Evolutionary conservation across 2,888 invertebrate genomes (phyloP), one percentile per base, ranked within the genome.

Genomic region (Belgica antarctica): DNA sequence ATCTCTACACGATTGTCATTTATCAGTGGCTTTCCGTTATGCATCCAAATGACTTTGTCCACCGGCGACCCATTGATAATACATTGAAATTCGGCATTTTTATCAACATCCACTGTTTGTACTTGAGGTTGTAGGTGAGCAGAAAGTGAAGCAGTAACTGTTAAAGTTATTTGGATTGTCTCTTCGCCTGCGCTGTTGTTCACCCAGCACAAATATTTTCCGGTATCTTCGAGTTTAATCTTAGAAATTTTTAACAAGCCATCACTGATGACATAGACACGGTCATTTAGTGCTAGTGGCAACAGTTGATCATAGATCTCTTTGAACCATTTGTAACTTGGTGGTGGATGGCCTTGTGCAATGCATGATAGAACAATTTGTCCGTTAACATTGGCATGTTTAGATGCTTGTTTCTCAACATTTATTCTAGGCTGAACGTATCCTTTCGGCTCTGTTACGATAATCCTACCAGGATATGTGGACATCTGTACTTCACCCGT

Each of bases 161-260:
- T 86, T 72, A 94, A 82, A 17, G 88, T 87, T 74, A 91, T 88
- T 76, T 89, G 86, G 59, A 89, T 86, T 47, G 88, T 88, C 77
- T 91, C 90, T 76, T 88, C 89, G 25, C 94, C 95, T 1, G 90
- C 89, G 5, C 91, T 89, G 79, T 95, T 96, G 81, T 93, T 94
- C 71, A 92, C 91, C 84, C 89, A 90, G 81, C 96, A 96, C 71
- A 91, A 86, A 81, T 94, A 94, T 74, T 89, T 86, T 63, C 94
- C 95, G 71, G 89, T 86, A 78, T 96, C 95, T 76, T 90, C 90
- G 66, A 88, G 81, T 72, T 88, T 72, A 75, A 88, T 85, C 77
- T 85, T 85, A 70, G 84, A 83, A 74, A 90, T 85, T 77, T 84
- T 84, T 63, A 90, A 82, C 72, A 90, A 80, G 34, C 89, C 89